Base-by-base conservation (phyloP, 2,113 vertebrate species). In the Sinocyclocheilus maitianheensis region DNA sequence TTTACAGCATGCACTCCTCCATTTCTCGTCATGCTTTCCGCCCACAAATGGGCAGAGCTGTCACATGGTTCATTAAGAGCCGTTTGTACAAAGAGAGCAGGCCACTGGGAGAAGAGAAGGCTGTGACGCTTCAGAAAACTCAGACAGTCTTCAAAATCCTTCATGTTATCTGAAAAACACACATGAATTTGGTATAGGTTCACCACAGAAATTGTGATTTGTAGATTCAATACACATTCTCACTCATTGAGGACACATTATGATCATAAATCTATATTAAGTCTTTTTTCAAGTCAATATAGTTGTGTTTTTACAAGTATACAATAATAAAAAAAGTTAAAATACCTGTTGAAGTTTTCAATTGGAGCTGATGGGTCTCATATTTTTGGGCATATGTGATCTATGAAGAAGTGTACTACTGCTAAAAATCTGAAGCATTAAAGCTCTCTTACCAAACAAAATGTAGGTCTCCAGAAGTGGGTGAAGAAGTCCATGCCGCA, bases 71-170 rank as follows among this genome's bases (percentile, higher is more conserved):
- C 95, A 16, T 95, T 96, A 63, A 96, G 90, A 10, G 96, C 96
- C 90, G 96, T 95, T 90, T 98, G 97, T 74, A 92, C 62, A 74
- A 96, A 96, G 12, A 97, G 94, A 3, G 89, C 84, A 0, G 97
- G 97, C 89, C 94, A 94, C 77, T 90, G 93, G 75, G 95, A 93
- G 34, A 97, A 93, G 11, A 95, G 48, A 4, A 90, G 34, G 2
- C 91, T 85, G 60, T 97, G 95, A 43, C 91, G 92, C 63, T 74
- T 91, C 89, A 97, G 91, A 88, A 98, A 97, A 53, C 75, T 84
- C 11, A 71, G 83, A 77, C 96, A 96, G 13, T 90, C 89, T 3
- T 84, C 71, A 1, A 94, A 83, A 1, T 55, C 18, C 0, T 69
- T 83, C 20, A 82, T 63, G 5, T 9, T 91, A 88, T 86, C 86